phyloP scores from a whole-genome alignment of 53 echinoderm and acorn worm species.

The Actinopyga echinites region DNA sequence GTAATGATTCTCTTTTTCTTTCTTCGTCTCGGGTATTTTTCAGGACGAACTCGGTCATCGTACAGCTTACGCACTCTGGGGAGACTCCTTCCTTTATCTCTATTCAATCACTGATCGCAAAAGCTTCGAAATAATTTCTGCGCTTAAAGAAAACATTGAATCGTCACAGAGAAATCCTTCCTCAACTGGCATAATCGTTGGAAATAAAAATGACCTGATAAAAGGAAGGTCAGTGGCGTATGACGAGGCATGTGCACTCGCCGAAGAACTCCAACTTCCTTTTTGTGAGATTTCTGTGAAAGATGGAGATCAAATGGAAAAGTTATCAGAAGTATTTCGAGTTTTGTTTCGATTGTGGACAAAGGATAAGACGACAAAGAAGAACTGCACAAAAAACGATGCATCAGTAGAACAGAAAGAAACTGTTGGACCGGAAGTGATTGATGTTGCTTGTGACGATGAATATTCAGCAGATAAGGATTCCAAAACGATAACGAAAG shows the following conservation, averaged over 20 bases:
- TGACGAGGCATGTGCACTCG: conserved; percentile 67
- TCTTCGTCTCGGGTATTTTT: neutral
- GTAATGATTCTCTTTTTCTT: too few species aligned
- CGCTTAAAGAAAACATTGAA: conserved; percentile 59
- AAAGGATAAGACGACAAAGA: conserved; percentile 16
- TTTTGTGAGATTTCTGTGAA: conserved; percentile 86
- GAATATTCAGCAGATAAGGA: too few species aligned
- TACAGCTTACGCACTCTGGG: conserved; percentile 81
- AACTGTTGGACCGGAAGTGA: too few species aligned
- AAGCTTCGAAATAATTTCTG: conserved; percentile 72
- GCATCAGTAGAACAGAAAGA: too few species aligned
- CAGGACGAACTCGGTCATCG: conserved; percentile 71
- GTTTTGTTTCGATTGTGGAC: conserved; percentile 75
- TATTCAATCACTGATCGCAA: conserved; percentile 73
- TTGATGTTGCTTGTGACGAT: too few species aligned
- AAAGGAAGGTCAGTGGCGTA: conserved; percentile 63
- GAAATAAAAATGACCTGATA: conserved; percentile 75
- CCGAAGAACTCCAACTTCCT: conserved; percentile 64
- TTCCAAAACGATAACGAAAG: neutral
- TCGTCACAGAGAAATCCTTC: conserved; percentile 54
- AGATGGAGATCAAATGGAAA: conserved; percentile 73
- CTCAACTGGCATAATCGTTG: conserved; percentile 71
- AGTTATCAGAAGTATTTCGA: conserved; percentile 73
- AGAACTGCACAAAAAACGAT: neutral
- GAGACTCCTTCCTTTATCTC: conserved; percentile 80